Conservation (phyloP, 2,113 vertebrate species). For the Oxyruncus cristatus region DNA sequence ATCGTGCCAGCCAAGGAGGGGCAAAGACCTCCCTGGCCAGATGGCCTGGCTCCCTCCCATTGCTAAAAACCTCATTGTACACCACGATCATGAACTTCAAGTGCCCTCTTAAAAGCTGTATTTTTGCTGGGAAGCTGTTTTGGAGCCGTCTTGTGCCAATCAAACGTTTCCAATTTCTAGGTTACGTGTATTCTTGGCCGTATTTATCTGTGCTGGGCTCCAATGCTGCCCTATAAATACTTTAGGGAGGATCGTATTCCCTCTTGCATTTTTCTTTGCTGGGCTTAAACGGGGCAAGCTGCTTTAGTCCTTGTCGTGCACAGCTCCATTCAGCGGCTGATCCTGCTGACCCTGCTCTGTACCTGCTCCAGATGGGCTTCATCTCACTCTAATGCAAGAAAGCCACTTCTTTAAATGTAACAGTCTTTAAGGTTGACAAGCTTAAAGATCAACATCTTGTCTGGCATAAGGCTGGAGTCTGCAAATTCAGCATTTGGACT, state of each 20-base stretch:
- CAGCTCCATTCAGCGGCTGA: not conserved
- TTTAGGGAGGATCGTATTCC: slow-evolving; percentile 2
- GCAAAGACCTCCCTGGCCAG: not conserved
- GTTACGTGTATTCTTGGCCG: slow-evolving; percentile 30
- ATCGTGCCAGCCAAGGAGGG: not conserved
- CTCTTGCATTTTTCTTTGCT: slow-evolving; percentile 35
- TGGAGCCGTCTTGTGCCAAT: not conserved
- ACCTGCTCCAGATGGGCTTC: slow-evolving; percentile 22
- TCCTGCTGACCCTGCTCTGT: slow-evolving; percentile 23
- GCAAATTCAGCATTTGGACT: slow-evolving; percentile 55
- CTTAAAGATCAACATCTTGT: slow-evolving; percentile 38
- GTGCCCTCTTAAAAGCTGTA: not conserved
- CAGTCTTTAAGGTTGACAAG: slow-evolving; percentile 6
- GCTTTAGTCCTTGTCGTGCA: not conserved
- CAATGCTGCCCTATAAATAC: slow-evolving; percentile 48
- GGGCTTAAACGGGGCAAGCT: slow-evolving; percentile 45
- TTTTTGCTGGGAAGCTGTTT: not conserved
- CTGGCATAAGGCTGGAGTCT: slow-evolving; percentile 47
- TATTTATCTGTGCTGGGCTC: slow-evolving; percentile 35
- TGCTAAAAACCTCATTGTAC: not conserved
- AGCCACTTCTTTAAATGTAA: slow-evolving; percentile 8
- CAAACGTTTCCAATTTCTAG: slow-evolving; percentile 1
- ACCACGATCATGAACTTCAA: not conserved
- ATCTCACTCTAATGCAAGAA: not conserved
- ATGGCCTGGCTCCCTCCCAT: not conserved